phyloP scores from a whole-genome alignment of 2,113 vertebrate species.

The Urocitellus parryii region DNA sequence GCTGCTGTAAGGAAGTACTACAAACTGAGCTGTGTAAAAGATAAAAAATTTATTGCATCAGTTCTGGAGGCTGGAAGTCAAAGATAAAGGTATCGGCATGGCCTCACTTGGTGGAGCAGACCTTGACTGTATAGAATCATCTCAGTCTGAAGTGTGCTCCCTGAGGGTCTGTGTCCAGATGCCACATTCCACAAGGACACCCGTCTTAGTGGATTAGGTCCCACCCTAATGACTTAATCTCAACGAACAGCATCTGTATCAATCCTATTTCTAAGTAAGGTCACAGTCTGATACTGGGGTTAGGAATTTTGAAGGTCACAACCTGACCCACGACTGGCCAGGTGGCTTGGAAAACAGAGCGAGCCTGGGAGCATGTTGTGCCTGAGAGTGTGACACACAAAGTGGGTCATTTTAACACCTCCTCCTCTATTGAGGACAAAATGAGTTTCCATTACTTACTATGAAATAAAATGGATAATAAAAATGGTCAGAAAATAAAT shows the following conservation, averaged over 20 bases:
- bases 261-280: not conserved
- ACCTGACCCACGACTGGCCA: not conserved
- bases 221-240: not conserved
- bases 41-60: not conserved
- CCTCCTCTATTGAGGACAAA: too few species aligned
- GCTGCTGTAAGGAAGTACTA: not conserved
- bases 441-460: not conserved
- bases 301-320: not conserved
- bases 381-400: not conserved
- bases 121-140: too few species aligned
- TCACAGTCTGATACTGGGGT: not conserved
- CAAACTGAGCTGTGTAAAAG: not conserved
- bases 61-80: not conserved
- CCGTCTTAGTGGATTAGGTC: not conserved
- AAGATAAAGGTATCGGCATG: not conserved
- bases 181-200: not conserved
- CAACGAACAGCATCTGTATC: not conserved
- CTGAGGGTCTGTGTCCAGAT: not conserved
- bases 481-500: not conserved
- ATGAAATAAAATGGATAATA: not conserved
- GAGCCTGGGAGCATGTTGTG: not conserved
- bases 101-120: too few species aligned
- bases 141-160: not conserved
- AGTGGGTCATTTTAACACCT: fast-evolving
- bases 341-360: not conserved